A percentile compares a stretch with the other conserved stretches of the same genome.
phyloP scores from a whole-genome alignment of 2,113 vertebrate genomes.

The Microcebus ravelobensis region DNA sequence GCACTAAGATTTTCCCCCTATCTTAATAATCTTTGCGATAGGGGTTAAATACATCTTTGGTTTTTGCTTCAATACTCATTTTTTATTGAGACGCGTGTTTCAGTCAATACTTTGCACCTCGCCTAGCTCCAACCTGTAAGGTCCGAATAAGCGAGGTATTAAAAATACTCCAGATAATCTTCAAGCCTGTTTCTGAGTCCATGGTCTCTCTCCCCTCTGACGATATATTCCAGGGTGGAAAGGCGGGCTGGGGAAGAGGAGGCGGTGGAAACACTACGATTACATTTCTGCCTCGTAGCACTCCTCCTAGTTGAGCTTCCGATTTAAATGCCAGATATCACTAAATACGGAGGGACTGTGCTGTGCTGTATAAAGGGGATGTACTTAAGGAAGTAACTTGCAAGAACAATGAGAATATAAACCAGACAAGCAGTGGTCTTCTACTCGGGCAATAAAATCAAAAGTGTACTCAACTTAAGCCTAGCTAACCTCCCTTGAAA shows the following conservation, averaged over 20 bases:
- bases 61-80: not conserved
- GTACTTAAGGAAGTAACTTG: not conserved
- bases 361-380: fast-evolving
- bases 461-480: not conserved
- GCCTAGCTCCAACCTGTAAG: not conserved
- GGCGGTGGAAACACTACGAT: fast-evolving
- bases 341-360: fast-evolving
- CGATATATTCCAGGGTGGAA: not conserved
- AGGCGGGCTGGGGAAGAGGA: no score
- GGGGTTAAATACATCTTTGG: not conserved
- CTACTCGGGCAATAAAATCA: fast-evolving
- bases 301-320: not conserved
- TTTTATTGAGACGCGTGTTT: not conserved
- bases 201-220: not conserved
- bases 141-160: not conserved
- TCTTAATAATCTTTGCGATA: fast-evolving
- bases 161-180: not conserved
- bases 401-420: not conserved
- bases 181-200: not conserved
- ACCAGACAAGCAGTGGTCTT: not conserved
- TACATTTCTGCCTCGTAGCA: not conserved
- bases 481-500: fast-evolving
- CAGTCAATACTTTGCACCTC: not conserved
- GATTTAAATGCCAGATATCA: not conserved
- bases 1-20: not conserved